Evolutionary conservation across 2,888 invertebrate genomes (phyloP), one percentile per base, ranked within the genome.

Genomic region (Drosophila limbata): DNA sequence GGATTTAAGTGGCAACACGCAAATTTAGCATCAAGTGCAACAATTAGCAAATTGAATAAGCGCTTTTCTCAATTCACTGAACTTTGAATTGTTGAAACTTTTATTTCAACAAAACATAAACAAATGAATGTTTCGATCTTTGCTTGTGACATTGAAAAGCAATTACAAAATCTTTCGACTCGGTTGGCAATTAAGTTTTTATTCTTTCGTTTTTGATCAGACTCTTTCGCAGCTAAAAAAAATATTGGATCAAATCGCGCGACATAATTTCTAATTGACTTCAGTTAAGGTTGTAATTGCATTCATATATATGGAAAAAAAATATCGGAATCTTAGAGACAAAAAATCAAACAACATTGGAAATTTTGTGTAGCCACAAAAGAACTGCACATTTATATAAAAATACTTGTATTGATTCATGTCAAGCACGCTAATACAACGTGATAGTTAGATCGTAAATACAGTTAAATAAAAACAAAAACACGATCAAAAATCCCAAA

Each of bases 31-130:
- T 84, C 78, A 81, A 85, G 69, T 79, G 79, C 85, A 83, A 70
- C 85, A 84, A 85, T 87, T 84, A 85, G 79, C 67, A 74, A 81
- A 81, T 85, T 79, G 79, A 81, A 74, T 72, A 17, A 72, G 79
- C 83, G 73, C 79, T 68, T 68, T 66, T 47, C 25, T 48, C 44
- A 61, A 60, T 55, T 25, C 52, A 40, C 11, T 57, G 59, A 69
- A 59, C 61, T 62, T 69, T 39, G 47, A 66, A 33, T 53, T 55
- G 13, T 45, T 15, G 1, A 21, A 68, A 66, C 77, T 77, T 71
- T 74, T 65, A 8, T 50, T 17, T 66, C 6, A 51, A 3, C 21
- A 17, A 13, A 39, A 35, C 28, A 13, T 33, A 17, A 48, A 9
- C 11, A 13, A 19, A 40, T n/a, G 25, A 56, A 45, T 44, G 17